Evolutionary conservation across 1,140 invertebrate species (phyloP).

Genomic region (Zophobas atratus): DNA sequence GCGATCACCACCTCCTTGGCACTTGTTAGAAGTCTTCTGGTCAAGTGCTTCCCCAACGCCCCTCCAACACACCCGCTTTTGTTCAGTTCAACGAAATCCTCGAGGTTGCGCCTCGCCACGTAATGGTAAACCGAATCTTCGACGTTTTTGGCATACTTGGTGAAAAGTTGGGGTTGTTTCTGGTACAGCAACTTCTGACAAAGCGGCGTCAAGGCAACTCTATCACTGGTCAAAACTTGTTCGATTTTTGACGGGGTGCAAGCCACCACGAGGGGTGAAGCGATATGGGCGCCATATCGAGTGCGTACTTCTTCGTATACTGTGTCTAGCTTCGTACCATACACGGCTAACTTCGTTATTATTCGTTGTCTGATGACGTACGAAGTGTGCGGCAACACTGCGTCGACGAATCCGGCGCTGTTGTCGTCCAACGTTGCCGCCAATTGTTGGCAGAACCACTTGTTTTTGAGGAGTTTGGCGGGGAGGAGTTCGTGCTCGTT

Average conservation of each 20-base stretch:
- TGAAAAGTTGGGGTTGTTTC: background rate
- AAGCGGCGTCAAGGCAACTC: background rate
- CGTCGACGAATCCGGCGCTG: background rate
- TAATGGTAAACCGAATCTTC: background rate
- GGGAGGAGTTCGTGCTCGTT: background rate
- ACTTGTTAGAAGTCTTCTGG: background rate
- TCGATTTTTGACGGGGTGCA: conserved; percentile 6
- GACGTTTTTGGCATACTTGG: background rate
- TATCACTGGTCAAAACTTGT: background rate
- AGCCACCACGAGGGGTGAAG: background rate
- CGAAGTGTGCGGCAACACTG: background rate
- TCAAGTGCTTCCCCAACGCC: background rate
- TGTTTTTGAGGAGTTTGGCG: conserved; percentile 13
- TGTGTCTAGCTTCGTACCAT: conserved; percentile 8
- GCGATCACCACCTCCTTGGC: background rate
- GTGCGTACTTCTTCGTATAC: background rate
- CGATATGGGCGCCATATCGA: background rate
- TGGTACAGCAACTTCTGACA: background rate
- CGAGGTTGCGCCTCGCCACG: background rate
- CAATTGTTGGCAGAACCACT: conserved; percentile 25
- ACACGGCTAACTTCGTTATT: background rate
- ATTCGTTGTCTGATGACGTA: conserved; percentile 7
- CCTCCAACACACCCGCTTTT: background rate
- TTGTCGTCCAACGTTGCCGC: background rate
- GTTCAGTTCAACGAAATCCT: background rate